Evolutionary conservation across 2,888 invertebrate genomes (phyloP), one percentile per base, ranked within the genome.

Genomic region (Agrochola litura): DNA sequence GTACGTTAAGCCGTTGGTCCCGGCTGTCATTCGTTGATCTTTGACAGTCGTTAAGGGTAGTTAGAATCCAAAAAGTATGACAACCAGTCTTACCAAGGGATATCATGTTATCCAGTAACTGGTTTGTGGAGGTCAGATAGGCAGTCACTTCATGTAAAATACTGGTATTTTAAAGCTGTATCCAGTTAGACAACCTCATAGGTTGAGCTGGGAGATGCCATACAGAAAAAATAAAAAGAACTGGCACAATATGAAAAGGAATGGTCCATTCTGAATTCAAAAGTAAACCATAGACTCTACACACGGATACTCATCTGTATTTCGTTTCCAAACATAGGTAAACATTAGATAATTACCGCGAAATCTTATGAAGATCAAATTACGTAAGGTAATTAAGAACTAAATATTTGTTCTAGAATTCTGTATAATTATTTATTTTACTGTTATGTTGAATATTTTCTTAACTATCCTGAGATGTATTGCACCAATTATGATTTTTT

Each of bases 321-420:
- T 61, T 61, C 43, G 22, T 65, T 56, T 49, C 22, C 14, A 56
- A 74, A 80, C 43, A 9, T 25, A 41, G 22, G 58, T 54, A 41
- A 73, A 65, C 16, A 69, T 81, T 67, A 67, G 61, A 58, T 73
- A 83, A 77, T 56, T 66, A 64, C 58, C 25, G 30, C 41, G 14
- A 76, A 76, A 76, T 78, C 63, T 52, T 61, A 72, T 52, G 56
- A 66, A 72, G 49, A 81, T 75, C 60, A 56, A 58, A 71, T 84
- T 81, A 81, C 72, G 43, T 81, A 84, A 84, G 43, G 6, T 16
- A 70, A 79, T 76, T 76, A 76, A 41, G 43, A 73, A 49, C 56
- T 46, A 66, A 79, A 64, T 79, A 79, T 76, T 83, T 83, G 70
- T 67, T 76, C 70, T 79, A 76, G 70, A 79, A 73, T 76, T 60